Conservation (phyloP, 2,113 vertebrate genomes). For the Casuarius casuarius region DNA sequence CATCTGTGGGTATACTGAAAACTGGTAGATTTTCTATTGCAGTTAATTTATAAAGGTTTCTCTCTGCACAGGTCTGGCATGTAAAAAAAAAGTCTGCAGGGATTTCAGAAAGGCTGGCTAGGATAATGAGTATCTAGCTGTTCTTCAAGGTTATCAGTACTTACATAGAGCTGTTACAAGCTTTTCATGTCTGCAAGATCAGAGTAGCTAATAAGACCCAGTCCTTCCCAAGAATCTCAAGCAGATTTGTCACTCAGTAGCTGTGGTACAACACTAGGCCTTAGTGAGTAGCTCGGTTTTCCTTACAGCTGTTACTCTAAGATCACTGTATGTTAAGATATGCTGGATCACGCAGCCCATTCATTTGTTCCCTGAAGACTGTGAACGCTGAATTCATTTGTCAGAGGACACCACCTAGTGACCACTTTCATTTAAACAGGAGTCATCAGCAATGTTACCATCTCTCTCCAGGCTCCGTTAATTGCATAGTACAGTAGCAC, state of each 20-base stretch:
- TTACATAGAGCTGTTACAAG: background rate
- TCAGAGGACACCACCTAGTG: conserved; percentile 62
- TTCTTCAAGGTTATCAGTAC: background rate
- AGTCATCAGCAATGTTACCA: fast-evolving
- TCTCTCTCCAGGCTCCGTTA: background rate
- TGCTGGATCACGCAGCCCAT: background rate
- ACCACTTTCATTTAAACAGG: background rate
- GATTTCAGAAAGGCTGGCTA: background rate
- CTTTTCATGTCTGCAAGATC: background rate
- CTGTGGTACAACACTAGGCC: background rate
- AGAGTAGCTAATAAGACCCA: background rate
- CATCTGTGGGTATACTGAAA: background rate
- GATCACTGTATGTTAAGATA: background rate
- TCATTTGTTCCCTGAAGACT: background rate
- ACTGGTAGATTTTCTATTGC: background rate
- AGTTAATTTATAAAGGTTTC: background rate
- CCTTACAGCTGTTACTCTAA: background rate
- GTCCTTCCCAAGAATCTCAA: background rate
- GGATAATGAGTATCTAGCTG: background rate
- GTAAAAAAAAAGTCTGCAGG: background rate
- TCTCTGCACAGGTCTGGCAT: background rate
- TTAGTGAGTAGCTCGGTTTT: background rate
- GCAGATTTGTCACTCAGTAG: background rate
- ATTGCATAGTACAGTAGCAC: background rate
- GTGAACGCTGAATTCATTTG: background rate